Evolutionary conservation across 2,113 vertebrate species (phyloP).

Genomic region (Parotia lawesii): DNA sequence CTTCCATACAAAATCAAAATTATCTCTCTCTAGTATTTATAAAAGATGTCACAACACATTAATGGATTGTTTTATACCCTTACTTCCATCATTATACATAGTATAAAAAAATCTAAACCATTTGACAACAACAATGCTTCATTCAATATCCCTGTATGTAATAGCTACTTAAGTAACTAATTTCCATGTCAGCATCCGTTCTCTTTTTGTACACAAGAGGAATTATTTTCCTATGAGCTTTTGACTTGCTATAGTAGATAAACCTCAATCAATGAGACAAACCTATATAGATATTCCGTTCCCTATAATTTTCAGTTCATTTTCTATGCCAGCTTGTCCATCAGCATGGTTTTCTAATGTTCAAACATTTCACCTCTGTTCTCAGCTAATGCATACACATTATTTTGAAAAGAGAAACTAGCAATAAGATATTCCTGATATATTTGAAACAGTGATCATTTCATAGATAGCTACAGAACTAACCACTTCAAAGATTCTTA

Average conservation of each 20-base stretch:
- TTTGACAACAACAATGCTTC: neutral
- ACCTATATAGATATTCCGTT: neutral
- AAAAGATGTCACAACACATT: neutral
- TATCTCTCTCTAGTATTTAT: neutral
- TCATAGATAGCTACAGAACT: neutral
- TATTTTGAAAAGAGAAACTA: neutral
- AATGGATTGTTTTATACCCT: neutral
- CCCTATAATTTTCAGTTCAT: neutral
- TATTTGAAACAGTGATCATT: neutral
- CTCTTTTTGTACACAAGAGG: neutral
- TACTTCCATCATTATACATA: neutral
- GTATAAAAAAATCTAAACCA: neutral
- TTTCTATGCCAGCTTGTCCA: neutral
- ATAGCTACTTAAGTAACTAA: neutral
- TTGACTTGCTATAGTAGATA: neutral
- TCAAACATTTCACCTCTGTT: neutral
- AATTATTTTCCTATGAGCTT: neutral
- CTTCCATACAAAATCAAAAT: neutral
- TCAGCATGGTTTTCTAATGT: neutral
- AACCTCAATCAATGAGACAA: neutral
- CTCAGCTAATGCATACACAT: neutral
- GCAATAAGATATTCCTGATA: neutral
- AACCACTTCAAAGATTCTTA: neutral
- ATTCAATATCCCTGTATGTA: neutral
- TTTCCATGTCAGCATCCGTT: neutral